These are phyloP conservation scores for Plebejus anna DNA, from an alignment of 2,888 invertebrate genomes.

Conservation along the genomic window DNA sequence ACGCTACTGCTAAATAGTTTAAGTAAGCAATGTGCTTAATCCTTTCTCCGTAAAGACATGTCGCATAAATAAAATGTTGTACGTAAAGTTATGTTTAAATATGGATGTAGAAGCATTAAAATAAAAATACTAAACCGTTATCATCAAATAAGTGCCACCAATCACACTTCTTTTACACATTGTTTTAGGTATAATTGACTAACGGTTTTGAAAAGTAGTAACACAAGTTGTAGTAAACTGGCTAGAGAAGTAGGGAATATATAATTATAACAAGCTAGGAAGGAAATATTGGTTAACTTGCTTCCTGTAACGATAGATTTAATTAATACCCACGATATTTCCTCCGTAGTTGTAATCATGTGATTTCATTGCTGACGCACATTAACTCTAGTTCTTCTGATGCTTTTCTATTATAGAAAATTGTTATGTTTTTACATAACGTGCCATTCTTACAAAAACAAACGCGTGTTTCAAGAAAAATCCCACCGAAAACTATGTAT, in stretches of 20 bases:
- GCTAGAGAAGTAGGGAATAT: background rate
- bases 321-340: slow-evolving; percentile 19
- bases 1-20: too few species aligned
- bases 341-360: background rate
- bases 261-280: background rate
- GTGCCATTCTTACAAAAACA: background rate
- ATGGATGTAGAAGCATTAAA: background rate
- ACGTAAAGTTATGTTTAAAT: background rate
- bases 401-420: background rate
- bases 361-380: background rate
- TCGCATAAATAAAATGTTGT: background rate
- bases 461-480: background rate
- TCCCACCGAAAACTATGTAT: background rate
- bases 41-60: too few species aligned
- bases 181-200: slow-evolving; percentile 6
- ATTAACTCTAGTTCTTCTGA: background rate
- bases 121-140: background rate
- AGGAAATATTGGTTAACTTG: slow-evolving; percentile 23
- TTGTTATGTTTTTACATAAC: background rate
- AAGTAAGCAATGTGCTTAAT: too few species aligned
- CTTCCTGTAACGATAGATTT: slow-evolving; percentile 1
- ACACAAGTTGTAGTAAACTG: slow-evolving; percentile 1
- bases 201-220: slow-evolving; percentile 24
- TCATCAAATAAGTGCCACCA: background rate
- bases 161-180: background rate